Evolutionary conservation across 2,888 invertebrate genomes (phyloP), one percentile per base, ranked within the genome.

Genomic region (Mythimna albipuncta): DNA sequence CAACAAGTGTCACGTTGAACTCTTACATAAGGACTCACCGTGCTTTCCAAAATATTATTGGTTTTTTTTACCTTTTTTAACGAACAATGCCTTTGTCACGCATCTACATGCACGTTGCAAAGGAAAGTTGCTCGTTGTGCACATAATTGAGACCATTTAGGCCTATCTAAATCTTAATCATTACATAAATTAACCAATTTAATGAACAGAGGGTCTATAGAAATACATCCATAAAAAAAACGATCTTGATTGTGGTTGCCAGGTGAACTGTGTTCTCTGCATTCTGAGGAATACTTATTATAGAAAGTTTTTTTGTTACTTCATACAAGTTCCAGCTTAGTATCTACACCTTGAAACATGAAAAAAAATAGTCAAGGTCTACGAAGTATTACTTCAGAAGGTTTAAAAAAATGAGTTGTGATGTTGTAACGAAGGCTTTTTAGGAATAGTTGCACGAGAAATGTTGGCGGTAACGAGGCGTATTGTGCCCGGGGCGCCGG

Each of bases 1-100:
- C 89, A 82, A 89, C 79, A 96, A 96, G 96, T 96, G 93, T 96
- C 95, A 96, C 96, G 91, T 93, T 95, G 96, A 96, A 96, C 96
- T 96, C 93, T 96, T 96, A 95, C 95, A 94, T 96, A 96, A 96
- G 94, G 93, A 94, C 91, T 92, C 89, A 88, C 79, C 89, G 92
- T 94, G 95, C 96, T 96, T 96, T 96, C 96, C 92, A 96, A 96
- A 96, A 95, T 94, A 93, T 94, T 91, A 93, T 93, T 92, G 92
- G 88, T 89, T 85, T 91, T 93, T 93, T 93, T 91, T 87, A 85
- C 89, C 90, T 92, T 93, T 93, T 93, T 88, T 85, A 87, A 87
- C 87, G 82, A 90, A 93, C 93, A 93, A 93, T 93, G 87, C 87
- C 84, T 89, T 90, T 90, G 89, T 89, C 89, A 81, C 82, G 77